Base-by-base conservation (phyloP, 1,140 invertebrate species). In the Cepaea nemoralis region DNA sequence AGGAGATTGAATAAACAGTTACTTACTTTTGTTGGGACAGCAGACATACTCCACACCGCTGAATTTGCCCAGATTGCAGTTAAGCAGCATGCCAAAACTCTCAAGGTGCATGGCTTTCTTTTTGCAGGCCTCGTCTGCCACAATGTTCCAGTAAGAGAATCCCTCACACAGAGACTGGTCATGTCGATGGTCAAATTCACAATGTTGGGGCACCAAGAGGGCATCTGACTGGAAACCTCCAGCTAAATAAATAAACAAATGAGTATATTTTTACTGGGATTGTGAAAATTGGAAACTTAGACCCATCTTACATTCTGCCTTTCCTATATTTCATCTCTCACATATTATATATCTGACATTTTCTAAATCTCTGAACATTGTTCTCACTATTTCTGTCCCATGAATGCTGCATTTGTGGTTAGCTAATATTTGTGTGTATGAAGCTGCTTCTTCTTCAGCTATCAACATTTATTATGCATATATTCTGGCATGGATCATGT, bases 21-120 rank as follows among this genome's bases (percentile, higher is more conserved):
- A 82, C 82, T 82, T 59, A 83, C 82, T 83, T 35, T 80, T 69
- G 71, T 86, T 82, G 77, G 98, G 97, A 92, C 98, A 99, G 94
- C 98, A 99, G 84, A 99, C 98, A 91, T 99, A 99, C 92, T 99
- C 98, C 33, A 99, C 98, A 0, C 98, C 98, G 83, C 96, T 97
- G 93, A 99, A 99, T 12, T 98, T 93, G 74, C 97, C 98, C 88
- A 98, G 77, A 16, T 89, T 88, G 91, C 98, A 99, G 8, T 98
- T 98, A 79, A 99, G 93, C 10, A 99, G 94, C 96, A 99, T 99
- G 50, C 97, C 98, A 88, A 98, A 99, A 87, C 96, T 98, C 84
- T 97, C 94, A 48, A 99, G 93, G 85, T 95, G 94, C 93, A 99
- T 95, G 78, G 94, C 95, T 45, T 97, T 94, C 33, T 84, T 66